Percentiles rank a stretch among this genome's conserved stretches.
Conservation (phyloP, 2,797 vertebrate species). For the Brotula barbata region DNA sequence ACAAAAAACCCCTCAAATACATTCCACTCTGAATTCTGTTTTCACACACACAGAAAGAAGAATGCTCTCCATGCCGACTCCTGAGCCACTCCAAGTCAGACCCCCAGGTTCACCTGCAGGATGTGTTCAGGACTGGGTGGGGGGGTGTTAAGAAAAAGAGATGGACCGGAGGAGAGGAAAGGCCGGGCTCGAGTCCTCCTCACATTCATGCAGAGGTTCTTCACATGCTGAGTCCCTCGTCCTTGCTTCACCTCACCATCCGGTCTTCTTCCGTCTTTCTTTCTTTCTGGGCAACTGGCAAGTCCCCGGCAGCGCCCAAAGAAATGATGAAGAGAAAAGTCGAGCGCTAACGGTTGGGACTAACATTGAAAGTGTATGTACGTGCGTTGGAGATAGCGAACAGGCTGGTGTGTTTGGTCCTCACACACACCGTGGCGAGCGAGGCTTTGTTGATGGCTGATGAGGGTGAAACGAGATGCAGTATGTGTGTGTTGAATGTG, state of each 20-base stretch:
- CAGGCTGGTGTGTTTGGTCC: constrained; percentile 31
- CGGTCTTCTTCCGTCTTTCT: too few species aligned
- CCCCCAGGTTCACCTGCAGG: too few species aligned
- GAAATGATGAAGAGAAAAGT: not conserved
- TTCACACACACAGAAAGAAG: constrained; percentile 14
- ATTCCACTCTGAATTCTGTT: constrained; percentile 20
- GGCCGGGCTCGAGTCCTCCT: constrained; percentile 22
- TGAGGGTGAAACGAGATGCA: constrained; percentile 32
- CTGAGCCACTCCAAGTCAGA: too few species aligned
- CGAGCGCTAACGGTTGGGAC: constrained; percentile 47
- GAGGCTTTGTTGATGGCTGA: constrained; percentile 23
- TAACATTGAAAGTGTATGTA: constrained; percentile 13
- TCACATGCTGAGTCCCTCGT: constrained; percentile 45
- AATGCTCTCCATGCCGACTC: too few species aligned
- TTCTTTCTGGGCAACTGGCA: constrained; percentile 36
- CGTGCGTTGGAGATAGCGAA: constrained; percentile 1
- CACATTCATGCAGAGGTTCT: constrained; percentile 61
- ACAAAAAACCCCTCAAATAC: constrained; percentile 1
- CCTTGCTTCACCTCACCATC: not conserved
- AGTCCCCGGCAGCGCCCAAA: constrained; percentile 28
- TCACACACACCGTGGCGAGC: constrained; percentile 30
- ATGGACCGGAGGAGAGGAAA: not conserved
- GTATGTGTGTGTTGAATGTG: constrained; percentile 31
- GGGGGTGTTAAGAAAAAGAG: not conserved
- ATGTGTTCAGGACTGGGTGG: too few species aligned